Evolutionary conservation across 2,888 invertebrate genomes (phyloP).

Genomic region (Cryptocephalus primarius): DNA sequence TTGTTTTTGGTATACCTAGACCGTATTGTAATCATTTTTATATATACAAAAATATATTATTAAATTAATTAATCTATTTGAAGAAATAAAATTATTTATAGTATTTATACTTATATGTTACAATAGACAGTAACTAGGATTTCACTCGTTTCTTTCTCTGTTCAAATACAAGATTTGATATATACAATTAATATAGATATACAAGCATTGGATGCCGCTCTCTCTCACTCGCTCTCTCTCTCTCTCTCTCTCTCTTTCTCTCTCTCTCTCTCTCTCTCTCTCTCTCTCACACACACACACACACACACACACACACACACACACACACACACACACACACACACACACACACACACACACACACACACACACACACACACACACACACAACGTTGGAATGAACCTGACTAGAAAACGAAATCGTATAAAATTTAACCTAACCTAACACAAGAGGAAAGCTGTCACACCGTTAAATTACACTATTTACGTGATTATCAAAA

Average conservation of each 20-base stretch:
- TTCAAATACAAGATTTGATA: constrained; percentile 5
- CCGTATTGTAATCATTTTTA: constrained; percentile 29
- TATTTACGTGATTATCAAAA: background rate
- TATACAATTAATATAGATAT: constrained; percentile 6
- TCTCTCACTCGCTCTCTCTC: too few relatives aligned
- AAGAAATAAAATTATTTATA: too few relatives aligned
- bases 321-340: too few relatives aligned
- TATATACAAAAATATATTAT: constrained; percentile 31
- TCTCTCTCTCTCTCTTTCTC: too few relatives aligned
- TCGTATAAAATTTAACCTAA: constrained; percentile 5
- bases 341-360: too few relatives aligned
- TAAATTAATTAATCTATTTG: constrained; percentile 9
- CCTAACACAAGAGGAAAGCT: background rate
- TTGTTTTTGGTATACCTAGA: constrained; percentile 38
- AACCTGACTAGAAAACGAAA: constrained; percentile 32
- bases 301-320: too few relatives aligned
- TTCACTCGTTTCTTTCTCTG: constrained; percentile 19
- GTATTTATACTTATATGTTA: constrained; percentile 12
- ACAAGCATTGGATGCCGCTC: constrained; percentile 15
- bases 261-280: too few relatives aligned
- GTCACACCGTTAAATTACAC: background rate
- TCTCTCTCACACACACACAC: too few relatives aligned
- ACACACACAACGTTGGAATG: constrained; percentile 31
- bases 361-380: too few relatives aligned
- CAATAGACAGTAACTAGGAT: constrained; percentile 20